Base-by-base conservation (phyloP, 2,888 invertebrate genomes). In the Cynaeus angustus region DNA sequence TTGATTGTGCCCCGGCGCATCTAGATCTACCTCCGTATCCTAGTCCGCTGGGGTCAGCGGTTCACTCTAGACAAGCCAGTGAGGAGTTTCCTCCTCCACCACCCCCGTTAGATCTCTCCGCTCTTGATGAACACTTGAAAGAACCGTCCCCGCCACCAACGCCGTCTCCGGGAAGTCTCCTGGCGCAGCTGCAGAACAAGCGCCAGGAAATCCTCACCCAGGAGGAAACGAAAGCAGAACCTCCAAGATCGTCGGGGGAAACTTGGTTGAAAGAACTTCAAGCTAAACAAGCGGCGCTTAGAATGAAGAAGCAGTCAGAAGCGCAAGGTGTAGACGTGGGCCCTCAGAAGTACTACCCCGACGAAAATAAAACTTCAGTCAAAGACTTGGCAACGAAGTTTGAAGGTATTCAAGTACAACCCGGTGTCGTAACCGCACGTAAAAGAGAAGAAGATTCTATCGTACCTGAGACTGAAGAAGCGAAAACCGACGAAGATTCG, bases 51-150 rank as follows among this genome's bases (percentile, higher is more conserved):
- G 90, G 90, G 74, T 94, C 94, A 0, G 91, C 89, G 0, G 89
- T 91, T 62, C 95, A 95, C 83, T 95, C 95, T 1, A 87, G 95
- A 52, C 95, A 95, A 83, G 91, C 94, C 0, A 95, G 95, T 83
- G 95, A 95, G 84, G 95, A 96, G 78, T 95, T 96, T 78, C 95
- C 95, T 52, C 95, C 95, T 3, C 94, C 94, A n/a, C 95, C 95
- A 0, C 92, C 93, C 0, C 92, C 92, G 0, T 88, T 93, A 50
- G 92, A 93, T 73, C 85, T 92, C 71, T 89, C 89, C 14, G 89
- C 90, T 0, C 84, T 91, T 0, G 89, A 90, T 68, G 89, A 91
- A 72, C 89, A 91, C 61, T 74, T 83, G 46, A 77, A 78, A 70
- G 45, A 71, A 9, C 13, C 41, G 12, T 30, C 55, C 21, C 33